phyloP scores from a whole-genome alignment of 2,888 invertebrate genomes.

The Rosalia funebris region DNA sequence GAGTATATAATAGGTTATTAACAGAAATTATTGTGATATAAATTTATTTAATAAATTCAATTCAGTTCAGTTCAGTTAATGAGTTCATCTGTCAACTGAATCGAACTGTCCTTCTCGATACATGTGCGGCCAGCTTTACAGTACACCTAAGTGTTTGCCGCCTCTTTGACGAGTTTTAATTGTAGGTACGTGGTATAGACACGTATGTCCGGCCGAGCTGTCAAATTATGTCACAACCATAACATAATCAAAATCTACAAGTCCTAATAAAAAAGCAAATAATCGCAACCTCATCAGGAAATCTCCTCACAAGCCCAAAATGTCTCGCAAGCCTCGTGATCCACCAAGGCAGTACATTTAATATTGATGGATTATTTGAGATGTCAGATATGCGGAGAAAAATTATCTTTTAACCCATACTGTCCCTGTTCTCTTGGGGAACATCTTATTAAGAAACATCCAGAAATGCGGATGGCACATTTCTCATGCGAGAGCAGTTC shows the following conservation, averaged over 20 bases:
- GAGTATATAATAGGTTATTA: too few relatives aligned
- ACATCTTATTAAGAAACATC: conserved; percentile 56
- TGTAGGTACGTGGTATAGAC: too few relatives aligned
- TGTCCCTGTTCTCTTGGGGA: conserved; percentile 50
- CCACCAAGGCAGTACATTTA: neutral
- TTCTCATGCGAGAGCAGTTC: conserved; percentile 42
- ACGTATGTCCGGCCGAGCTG: neutral
- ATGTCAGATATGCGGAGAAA: conserved; percentile 57
- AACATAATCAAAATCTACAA: conserved; percentile 22
- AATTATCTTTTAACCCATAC: conserved; percentile 50
- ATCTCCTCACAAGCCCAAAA: conserved; percentile 7
- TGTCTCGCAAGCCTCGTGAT: conserved; percentile 13
- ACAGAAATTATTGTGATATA: too few relatives aligned
- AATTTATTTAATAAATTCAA: too few relatives aligned
- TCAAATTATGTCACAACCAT: conserved; percentile 7
- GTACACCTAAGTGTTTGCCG: too few relatives aligned
- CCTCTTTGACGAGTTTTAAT: too few relatives aligned
- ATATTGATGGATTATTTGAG: conserved; percentile 29
- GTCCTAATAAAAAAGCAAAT: neutral
- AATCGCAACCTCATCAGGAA: neutral
- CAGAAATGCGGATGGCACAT: conserved; percentile 52
- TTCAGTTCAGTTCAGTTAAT: too few relatives aligned
- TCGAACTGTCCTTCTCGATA: too few relatives aligned
- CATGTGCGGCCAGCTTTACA: too few relatives aligned
- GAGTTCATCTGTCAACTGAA: too few relatives aligned